Base-by-base conservation (phyloP, 2,113 vertebrate genomes). In the Rostratula benghalensis region DNA sequence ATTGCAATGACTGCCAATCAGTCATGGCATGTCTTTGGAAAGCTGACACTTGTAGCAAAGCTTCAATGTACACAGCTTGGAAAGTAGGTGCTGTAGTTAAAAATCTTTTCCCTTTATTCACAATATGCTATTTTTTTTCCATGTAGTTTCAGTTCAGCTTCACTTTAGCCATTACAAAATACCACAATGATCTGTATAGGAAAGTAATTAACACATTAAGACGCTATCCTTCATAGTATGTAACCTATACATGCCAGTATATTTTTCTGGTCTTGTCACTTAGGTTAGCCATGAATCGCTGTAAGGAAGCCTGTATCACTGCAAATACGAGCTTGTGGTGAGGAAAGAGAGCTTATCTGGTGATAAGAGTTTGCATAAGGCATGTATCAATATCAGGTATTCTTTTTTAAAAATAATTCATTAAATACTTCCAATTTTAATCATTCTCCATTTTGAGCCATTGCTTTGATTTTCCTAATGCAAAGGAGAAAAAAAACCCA, bases 61-160 rank as follows among this genome's bases (percentile, higher is more conserved):
- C n/a, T 85, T 68, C 57, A 73, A 48, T 0, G 0, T 7, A 75
- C 25, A 22, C 3, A 70, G 45, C 22, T 69, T 88, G 48, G 10
- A 70, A 74, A 73, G 27, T 18, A 87, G 31, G 9, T 53, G 31
- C 39, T 33, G 9, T 39, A 64, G 9, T 64, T 57, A 53, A 85
- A 78, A 79, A 46, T 30, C 10, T 61, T 50, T 56, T 53, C 22
- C 17, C 6, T 6, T 76, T 25, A 45, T 85, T 85, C 27, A 35
- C 15, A 64, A 46, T 39, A 46, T 10, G 13, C 7, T 68, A 27
- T 7, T 16, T 56, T 63, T 70, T 70, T 73, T 24, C 27, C 1
- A 59, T 3, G 4, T 11, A 16, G 6, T 56, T 80, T 67, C 59
- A 63, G 19, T 6, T 69, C 10, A 79, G 69, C 14, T 84, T 89